Conservation (phyloP, 2,797 vertebrate genomes). For the Chlorospingus flavigularis region DNA sequence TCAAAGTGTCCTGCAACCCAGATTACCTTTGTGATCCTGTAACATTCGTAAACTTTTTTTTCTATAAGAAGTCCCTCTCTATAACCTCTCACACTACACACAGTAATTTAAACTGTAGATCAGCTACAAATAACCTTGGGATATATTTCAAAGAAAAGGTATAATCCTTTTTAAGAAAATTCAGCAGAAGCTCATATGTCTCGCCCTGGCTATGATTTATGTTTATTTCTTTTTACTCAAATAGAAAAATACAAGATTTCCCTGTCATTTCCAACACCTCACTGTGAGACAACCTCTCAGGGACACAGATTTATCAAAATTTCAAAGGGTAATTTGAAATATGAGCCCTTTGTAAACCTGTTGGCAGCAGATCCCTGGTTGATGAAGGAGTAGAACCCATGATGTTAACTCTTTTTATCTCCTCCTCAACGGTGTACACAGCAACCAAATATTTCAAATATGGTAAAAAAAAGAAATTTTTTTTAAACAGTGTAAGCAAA, state of each 20-base stretch:
- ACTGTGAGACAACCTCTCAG: not conserved
- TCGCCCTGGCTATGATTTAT: not conserved
- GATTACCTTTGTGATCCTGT: not conserved
- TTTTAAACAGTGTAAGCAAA: not conserved
- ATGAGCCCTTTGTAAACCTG: not conserved
- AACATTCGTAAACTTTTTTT: not conserved
- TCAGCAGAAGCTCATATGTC: not conserved
- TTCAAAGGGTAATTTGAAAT: conserved; percentile 24
- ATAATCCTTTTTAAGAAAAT: conserved; percentile 2
- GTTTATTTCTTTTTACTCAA: not conserved
- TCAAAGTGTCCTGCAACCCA: not conserved
- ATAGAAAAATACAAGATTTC: not conserved
- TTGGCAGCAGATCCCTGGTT: not conserved
- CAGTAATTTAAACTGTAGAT: not conserved
- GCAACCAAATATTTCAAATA: not conserved
- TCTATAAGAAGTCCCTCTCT: not conserved
- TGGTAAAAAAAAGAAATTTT: not conserved
- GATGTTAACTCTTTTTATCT: not conserved
- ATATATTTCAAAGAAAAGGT: conserved; percentile 13
- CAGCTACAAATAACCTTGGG: conserved; percentile 22
- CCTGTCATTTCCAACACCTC: not conserved
- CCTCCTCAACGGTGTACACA: not conserved
- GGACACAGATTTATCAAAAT: not conserved
- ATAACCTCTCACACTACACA: conserved; percentile 10
- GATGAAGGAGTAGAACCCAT: not conserved